Conservation (phyloP, 2,113 vertebrate genomes). For the Hiodon tergisus region DNA sequence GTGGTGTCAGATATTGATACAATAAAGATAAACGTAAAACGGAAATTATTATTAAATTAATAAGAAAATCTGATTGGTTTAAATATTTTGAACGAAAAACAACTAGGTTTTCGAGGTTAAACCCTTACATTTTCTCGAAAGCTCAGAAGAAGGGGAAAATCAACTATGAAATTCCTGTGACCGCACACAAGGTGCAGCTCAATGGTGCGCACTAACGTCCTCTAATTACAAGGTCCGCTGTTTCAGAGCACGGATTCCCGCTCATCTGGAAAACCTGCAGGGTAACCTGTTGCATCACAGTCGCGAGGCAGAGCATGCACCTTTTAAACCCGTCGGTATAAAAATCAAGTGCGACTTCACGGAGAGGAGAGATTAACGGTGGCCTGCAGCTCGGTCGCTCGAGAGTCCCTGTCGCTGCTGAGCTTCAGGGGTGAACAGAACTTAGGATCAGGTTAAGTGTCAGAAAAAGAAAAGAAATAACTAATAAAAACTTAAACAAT, state of each 20-base stretch:
- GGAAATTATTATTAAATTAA: conserved; percentile 11
- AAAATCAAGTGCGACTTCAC: background rate
- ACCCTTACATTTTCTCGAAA: conserved; percentile 4
- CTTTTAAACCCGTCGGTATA: background rate
- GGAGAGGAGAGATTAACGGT: background rate
- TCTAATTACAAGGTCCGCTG: conserved; percentile 9
- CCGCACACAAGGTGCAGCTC: background rate
- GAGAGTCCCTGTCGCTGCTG: background rate
- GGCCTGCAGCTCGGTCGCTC: background rate
- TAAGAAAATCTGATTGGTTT: background rate
- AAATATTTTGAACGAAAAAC: background rate
- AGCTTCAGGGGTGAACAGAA: background rate
- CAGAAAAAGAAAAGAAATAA: background rate
- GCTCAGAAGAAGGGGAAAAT: background rate
- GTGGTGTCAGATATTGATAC: no score
- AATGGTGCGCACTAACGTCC: conserved; percentile 12
- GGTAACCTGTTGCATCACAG: conserved; percentile 11
- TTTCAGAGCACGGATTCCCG: conserved; percentile 3
- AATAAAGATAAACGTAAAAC: no score
- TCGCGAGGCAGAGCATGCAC: background rate
- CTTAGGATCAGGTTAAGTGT: no score
- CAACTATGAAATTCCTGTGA: conserved; percentile 4
- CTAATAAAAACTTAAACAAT: background rate
- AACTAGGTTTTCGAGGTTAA: conserved; percentile 1
- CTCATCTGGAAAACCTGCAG: conserved; percentile 13